These are phyloP conservation scores for Capitella teleta DNA, from an alignment of 1,140 invertebrate species.

Conservation along the genomic window DNA sequence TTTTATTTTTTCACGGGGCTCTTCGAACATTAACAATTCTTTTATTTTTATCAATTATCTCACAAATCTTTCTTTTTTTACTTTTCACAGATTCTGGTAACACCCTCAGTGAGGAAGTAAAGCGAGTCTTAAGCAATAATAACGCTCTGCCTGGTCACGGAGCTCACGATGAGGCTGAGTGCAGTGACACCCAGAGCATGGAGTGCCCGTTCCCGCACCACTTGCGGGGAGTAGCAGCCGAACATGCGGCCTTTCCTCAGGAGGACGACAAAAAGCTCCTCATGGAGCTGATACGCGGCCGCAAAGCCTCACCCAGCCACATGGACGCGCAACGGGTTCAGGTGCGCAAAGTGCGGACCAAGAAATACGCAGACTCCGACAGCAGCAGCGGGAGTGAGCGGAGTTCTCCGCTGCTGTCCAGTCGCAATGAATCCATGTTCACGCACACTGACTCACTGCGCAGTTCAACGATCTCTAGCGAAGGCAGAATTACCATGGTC, in stretches of 20 bases:
- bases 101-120: background rate
- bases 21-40: background rate
- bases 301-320: background rate
- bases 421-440: background rate
- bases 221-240: background rate
- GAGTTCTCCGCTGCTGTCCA: background rate
- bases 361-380: background rate
- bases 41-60: background rate
- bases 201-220: background rate
- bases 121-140: conserved; percentile 5
- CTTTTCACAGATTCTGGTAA: background rate
- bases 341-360: background rate
- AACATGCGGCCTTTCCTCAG: background rate
- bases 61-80: background rate
- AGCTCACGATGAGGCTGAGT: background rate
- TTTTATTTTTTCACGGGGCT: background rate
- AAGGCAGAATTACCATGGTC: conserved; percentile 1
- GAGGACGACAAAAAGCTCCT: background rate
- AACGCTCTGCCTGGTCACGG: background rate
- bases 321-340: background rate
- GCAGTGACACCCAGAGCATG: conserved; percentile 2
- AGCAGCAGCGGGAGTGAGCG: background rate
- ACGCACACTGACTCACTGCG: background rate
- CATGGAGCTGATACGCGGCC: background rate
- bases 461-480: background rate